Conservation (phyloP, 1,140 invertebrate species). For the Parasteatoda tepidariorum region DNA sequence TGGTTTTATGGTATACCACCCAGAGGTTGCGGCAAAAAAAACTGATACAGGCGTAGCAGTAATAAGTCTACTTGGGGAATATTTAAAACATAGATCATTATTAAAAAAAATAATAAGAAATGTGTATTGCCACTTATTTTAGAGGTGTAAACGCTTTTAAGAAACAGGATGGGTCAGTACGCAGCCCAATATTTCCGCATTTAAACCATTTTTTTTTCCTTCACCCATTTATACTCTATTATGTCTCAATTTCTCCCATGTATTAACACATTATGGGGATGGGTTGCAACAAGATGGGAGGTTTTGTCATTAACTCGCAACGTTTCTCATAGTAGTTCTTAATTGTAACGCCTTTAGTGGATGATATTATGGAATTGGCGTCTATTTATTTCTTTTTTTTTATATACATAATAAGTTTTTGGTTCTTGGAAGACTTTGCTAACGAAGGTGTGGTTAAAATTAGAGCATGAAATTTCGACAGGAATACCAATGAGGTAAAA, state of each 20-base stretch:
- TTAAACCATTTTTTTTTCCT: neutral
- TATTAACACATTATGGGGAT: constrained; percentile 17
- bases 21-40: too few species aligned
- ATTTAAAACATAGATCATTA: too few species aligned
- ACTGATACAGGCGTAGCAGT: too few species aligned
- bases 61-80: too few species aligned
- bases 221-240: neutral
- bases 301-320: constrained; percentile 18
- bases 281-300: neutral
- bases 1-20: too few species aligned
- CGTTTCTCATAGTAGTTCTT: neutral
- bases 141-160: too few species aligned
- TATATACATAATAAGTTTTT: too few species aligned
- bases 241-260: neutral
- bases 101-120: too few species aligned
- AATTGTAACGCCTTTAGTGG: constrained; percentile 27
- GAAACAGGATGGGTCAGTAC: too few species aligned
- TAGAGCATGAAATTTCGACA: neutral
- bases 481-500: constrained; percentile 34
- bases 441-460: constrained; percentile 41
- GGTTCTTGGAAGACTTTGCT: neutral
- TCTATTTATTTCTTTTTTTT: too few species aligned
- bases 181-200: too few species aligned
- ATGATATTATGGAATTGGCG: neutral
- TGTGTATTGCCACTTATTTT: too few species aligned